Conservation (phyloP, 2,888 invertebrate species). For the Xanthorhoe designata region DNA sequence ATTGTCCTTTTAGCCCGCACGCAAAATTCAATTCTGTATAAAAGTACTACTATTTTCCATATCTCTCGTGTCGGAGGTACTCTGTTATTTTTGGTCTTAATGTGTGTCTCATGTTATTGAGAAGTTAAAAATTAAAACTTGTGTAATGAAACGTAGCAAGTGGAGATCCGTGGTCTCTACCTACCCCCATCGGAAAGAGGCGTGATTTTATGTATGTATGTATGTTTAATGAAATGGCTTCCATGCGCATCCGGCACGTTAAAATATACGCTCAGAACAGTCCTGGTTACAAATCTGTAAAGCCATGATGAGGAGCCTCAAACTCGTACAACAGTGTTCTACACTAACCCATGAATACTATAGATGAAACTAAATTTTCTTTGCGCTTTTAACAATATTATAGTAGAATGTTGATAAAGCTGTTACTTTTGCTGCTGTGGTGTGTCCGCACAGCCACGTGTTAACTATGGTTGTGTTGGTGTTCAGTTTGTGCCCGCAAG, state of each 20-base stretch:
- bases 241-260: too few species aligned
- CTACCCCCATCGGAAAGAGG: too few species aligned
- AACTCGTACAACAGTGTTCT: background rate
- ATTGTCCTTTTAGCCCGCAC: conserved; percentile 3
- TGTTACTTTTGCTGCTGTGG: conserved; percentile 70
- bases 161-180: too few species aligned
- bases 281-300: too few species aligned
- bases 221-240: too few species aligned
- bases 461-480: conserved; percentile 84
- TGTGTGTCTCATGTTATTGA: background rate
- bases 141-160: too few species aligned
- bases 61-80: background rate
- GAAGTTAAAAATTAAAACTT: too few species aligned
- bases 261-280: too few species aligned
- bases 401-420: conserved; percentile 1
- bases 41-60: too few species aligned
- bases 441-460: conserved; percentile 65
- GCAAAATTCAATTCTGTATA: background rate
- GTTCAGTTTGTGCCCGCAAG: conserved; percentile 93
- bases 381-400: background rate
- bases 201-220: too few species aligned
- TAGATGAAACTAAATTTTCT: background rate
- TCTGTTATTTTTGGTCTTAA: background rate
- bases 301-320: too few species aligned
- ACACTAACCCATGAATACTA: background rate